Conservation (phyloP, 1,140 invertebrate species). For the Lithobius niger region DNA sequence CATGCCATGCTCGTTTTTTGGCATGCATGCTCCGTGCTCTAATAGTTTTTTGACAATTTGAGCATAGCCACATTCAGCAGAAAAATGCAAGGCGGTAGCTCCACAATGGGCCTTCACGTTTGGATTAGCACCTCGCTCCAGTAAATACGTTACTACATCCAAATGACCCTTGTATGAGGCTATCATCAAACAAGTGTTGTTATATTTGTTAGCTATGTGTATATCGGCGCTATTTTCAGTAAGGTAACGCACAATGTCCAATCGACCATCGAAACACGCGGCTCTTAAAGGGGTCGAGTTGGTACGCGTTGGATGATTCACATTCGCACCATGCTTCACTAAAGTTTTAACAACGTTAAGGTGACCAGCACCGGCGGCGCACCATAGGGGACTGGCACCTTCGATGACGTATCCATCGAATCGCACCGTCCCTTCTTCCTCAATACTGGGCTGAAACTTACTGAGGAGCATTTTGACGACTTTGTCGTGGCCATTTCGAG, state of each 20-base stretch:
- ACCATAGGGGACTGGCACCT: conserved; percentile 83
- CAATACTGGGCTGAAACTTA: conserved; percentile 66
- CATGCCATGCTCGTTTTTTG: conserved; percentile 64
- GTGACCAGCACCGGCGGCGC: conserved; percentile 70
- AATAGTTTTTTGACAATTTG: conserved; percentile 67
- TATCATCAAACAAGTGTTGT: conserved; percentile 92
- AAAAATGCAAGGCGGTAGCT: conserved; percentile 84
- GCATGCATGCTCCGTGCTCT: conserved; percentile 53
- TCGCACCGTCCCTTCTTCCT: conserved; percentile 72
- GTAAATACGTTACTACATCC: conserved; percentile 53
- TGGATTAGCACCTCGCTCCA: conserved; percentile 64
- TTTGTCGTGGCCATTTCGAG: conserved; percentile 63
- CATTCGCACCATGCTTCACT: conserved; percentile 26
- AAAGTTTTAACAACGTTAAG: conserved; percentile 27
- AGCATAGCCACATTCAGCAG: conserved; percentile 73
- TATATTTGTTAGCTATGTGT: conserved; percentile 73
- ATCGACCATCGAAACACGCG: conserved; percentile 68
- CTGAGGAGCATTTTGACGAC: conserved; percentile 67
- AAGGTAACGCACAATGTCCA: conserved; percentile 79
- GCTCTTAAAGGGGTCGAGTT: conserved; percentile 74
- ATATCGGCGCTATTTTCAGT: conserved; percentile 64
- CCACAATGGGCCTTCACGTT: conserved; percentile 69
- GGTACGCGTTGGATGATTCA: conserved; percentile 61
- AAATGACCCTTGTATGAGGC: conserved; percentile 65
- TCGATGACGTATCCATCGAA: conserved; percentile 83